Conservation (phyloP, 2,113 vertebrate genomes). For the Martes martes region DNA sequence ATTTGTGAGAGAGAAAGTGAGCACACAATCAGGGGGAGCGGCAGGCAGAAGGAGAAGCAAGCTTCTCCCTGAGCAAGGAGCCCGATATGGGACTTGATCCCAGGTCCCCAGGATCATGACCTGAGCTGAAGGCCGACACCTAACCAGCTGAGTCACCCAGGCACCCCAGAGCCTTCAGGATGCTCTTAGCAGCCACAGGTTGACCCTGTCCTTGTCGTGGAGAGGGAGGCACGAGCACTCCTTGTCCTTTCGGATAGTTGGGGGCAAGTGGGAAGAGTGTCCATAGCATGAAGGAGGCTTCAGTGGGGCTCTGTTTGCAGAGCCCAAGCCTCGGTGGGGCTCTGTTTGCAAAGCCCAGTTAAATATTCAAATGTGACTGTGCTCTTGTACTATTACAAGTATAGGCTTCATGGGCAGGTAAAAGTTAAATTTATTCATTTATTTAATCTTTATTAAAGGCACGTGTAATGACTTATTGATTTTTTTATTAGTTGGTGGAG, state of each 20-base stretch:
- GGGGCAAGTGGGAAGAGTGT: background rate
- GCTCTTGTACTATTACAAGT: background rate
- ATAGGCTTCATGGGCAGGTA: background rate
- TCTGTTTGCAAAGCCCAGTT: background rate
- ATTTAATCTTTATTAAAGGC: slow-evolving; percentile 58
- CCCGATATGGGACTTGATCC: too few species aligned
- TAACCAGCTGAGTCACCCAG: too few species aligned
- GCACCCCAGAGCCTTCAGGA: too few species aligned
- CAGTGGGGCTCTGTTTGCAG: background rate
- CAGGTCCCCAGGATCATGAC: too few species aligned
- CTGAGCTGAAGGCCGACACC: too few species aligned
- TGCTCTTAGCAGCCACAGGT: background rate
- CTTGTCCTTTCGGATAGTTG: background rate
- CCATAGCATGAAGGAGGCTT: background rate
- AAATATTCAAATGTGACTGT: background rate
- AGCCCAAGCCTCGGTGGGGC: background rate
- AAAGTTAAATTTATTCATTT: slow-evolving; percentile 59
- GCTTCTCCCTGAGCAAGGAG: too few species aligned
- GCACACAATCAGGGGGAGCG: too few species aligned
- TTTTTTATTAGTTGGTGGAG: slow-evolving; percentile 33
- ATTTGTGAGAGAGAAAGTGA: too few species aligned
- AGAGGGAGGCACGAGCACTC: background rate
- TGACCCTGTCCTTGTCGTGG: background rate
- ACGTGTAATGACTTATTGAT: slow-evolving; percentile 62
- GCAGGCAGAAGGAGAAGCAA: too few species aligned